phyloP scores from a whole-genome alignment of 2,888 invertebrate species.

The Cyclophora punctaria region DNA sequence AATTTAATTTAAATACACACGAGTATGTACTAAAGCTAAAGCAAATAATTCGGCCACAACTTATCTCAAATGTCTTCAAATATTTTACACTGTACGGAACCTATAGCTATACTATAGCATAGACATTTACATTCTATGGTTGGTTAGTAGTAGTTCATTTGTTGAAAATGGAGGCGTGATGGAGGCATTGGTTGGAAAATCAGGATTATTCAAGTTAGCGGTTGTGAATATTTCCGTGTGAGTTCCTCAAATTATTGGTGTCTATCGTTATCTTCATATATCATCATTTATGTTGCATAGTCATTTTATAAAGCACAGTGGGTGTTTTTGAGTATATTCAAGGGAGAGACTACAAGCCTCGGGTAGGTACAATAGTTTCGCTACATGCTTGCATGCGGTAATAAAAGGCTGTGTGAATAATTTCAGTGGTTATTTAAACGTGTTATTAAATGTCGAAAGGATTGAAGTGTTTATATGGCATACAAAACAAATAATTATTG shows the following conservation, averaged over 20 bases:
- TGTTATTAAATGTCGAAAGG: too few species aligned
- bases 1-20: too few species aligned
- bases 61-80: too few species aligned
- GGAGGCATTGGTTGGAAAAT: constrained; percentile 59
- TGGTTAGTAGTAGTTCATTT: constrained; percentile 51
- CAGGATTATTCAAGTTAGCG: constrained; percentile 59
- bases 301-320: constrained; percentile 23
- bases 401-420: too few species aligned
- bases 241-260: constrained; percentile 35
- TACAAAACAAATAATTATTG: too few species aligned
- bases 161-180: constrained; percentile 73
- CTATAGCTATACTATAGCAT: too few species aligned
- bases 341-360: constrained; percentile 67
- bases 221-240: constrained; percentile 50
- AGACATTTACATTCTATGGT: constrained; percentile 34
- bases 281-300: constrained; percentile 29
- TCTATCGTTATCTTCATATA: constrained; percentile 43
- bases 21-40: too few species aligned
- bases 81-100: too few species aligned
- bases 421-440: too few species aligned
- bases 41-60: too few species aligned
- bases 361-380: constrained; percentile 41
- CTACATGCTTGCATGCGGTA: constrained; percentile 41
- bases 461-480: too few species aligned
- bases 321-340: constrained; percentile 50